Evolutionary conservation across 2,113 vertebrate genomes (phyloP).

Genomic region (Corythornis vintsioides): DNA sequence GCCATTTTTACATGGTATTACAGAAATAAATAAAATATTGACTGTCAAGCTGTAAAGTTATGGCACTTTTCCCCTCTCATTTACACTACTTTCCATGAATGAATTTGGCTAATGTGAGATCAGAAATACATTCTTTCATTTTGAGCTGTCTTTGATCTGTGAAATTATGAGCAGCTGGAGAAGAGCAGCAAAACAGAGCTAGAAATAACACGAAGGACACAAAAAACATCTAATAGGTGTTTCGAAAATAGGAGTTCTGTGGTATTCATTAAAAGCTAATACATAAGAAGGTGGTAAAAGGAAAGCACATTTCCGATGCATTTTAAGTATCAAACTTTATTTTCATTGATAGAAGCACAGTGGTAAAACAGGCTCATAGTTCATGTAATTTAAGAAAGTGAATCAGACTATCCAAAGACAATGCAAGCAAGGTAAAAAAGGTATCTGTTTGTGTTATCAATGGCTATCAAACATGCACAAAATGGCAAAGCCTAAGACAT

Average conservation of each 20-base stretch:
- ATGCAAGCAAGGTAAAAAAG: neutral
- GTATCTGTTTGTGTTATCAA: neutral
- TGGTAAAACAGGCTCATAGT: neutral
- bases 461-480: neutral
- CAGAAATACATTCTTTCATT: neutral
- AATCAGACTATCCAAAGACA: neutral
- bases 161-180: neutral
- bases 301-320: neutral
- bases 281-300: neutral
- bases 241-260: neutral
- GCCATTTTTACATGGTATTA: neutral
- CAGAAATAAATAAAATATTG: neutral
- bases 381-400: neutral
- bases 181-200: neutral
- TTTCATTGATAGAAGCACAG: neutral
- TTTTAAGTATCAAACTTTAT: neutral
- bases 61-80: accelerated
- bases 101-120: neutral
- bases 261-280: neutral
- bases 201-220: neutral
- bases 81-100: neutral
- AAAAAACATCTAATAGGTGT: neutral
- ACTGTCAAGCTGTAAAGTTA: neutral
- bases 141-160: neutral
- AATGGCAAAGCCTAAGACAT: neutral